Evolutionary conservation across 2,888 invertebrate species (phyloP), one percentile per base, ranked within the genome.

Genomic region (Azorinus chamasolen): DNA sequence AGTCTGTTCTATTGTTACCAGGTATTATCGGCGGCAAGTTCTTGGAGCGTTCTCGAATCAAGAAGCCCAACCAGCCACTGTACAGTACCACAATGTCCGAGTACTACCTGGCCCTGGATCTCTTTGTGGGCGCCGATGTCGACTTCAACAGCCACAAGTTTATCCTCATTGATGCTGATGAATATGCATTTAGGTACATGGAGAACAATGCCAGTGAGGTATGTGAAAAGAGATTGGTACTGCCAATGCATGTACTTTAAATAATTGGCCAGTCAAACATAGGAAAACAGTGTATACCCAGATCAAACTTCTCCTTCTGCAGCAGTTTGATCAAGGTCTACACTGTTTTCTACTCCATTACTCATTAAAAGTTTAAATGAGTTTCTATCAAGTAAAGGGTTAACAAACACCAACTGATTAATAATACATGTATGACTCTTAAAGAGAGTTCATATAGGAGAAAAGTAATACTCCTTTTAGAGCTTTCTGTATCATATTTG

Each of bases 151-250:
- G 86, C 32, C 91, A 90, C 87, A 85, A 85, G 68, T 93, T 93
- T 83, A 66, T 91, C 39, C 79, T 93, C 43, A 87, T 91, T 43
- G 93, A 93, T 85, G 93, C 93, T 55, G 93, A 93, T 78, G 93
- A 93, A 69, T 93, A 93, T 82, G 93, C 93, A 61, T 91, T 90
- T 83, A 87, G 88, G 63, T 93, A 97, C 90, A 96, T 98, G 97
- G 98, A 98, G 92, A 90, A 96, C 8, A 94, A 97, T 92, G 94
- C 95, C 66, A 93, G 95, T 68, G 95, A 96, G 95, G 97, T 97
- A 78, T 83, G 85, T 39, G 14, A 6, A 32, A 32, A 32, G 32
- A 32, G 32, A n/a, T n/a, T n/a, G n/a, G n/a, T n/a, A n/a, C n/a
- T n/a, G n/a, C n/a, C n/a, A n/a, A n/a, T n/a, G n/a, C n/a, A n/a